Conservation (phyloP, 2,797 vertebrate species). For the Valencia hispanica region DNA sequence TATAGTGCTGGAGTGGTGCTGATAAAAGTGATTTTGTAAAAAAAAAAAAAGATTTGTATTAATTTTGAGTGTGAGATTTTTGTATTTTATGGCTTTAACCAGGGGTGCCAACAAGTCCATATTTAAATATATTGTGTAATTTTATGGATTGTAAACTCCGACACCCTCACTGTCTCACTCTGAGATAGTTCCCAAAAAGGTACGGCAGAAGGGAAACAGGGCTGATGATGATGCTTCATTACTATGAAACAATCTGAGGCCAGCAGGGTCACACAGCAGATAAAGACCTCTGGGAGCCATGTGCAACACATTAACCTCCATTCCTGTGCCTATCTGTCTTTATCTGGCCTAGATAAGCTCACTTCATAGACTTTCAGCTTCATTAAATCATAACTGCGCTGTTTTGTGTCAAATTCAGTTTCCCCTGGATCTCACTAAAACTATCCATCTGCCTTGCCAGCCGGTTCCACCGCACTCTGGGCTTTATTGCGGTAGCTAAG, state of each 20-base stretch:
- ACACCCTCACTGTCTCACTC: conserved; percentile 36
- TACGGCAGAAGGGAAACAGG: conserved; percentile 14
- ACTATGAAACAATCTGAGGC: conserved; percentile 44
- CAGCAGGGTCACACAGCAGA: conserved; percentile 62
- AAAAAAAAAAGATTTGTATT: neutral
- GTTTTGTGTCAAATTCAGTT: conserved; percentile 76
- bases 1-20: neutral
- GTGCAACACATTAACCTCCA: conserved; percentile 70
- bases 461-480: conserved; percentile 30
- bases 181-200: conserved; percentile 50
- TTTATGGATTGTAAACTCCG: conserved; percentile 56
- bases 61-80: neutral
- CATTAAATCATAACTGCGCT: conserved; percentile 72
- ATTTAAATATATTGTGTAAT: conserved; percentile 29
- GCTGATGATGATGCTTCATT: conserved; percentile 51
- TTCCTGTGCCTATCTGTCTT: conserved; percentile 65
- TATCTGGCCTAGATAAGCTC: conserved; percentile 80
- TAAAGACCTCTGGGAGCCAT: conserved; percentile 69
- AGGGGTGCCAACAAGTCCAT: neutral
- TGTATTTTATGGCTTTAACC: neutral
- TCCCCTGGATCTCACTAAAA: conserved; percentile 54
- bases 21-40: neutral
- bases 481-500: conserved; percentile 55
- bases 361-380: conserved; percentile 71
- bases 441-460: conserved; percentile 45